phyloP scores from a whole-genome alignment of 1,140 invertebrate genomes.

The Diorhabda carinulata region DNA sequence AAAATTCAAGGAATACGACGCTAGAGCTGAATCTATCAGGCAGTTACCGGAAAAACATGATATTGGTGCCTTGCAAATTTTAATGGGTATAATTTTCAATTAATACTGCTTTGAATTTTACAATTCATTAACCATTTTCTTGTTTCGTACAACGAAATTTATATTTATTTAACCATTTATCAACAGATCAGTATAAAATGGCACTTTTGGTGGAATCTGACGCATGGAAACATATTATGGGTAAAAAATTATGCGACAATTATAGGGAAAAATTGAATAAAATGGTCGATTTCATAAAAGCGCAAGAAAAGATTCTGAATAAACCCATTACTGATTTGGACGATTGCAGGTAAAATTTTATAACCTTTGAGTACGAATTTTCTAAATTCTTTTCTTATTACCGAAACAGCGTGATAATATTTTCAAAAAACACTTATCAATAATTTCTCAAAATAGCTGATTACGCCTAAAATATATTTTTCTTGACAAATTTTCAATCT shows the following conservation, averaged over 20 bases:
- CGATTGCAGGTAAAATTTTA: slow-evolving; percentile 53
- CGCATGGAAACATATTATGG: slow-evolving; percentile 67
- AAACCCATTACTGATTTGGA: slow-evolving; percentile 69
- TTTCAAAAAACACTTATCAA: too few species aligned
- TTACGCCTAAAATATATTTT: too few species aligned
- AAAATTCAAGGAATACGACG: slow-evolving; percentile 67
- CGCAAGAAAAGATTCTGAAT: slow-evolving; percentile 61
- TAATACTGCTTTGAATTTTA: too few species aligned
- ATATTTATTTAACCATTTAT: too few species aligned
- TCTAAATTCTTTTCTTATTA: too few species aligned
- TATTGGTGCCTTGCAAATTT: slow-evolving; percentile 65
- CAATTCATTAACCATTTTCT: too few species aligned
- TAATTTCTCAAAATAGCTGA: too few species aligned
- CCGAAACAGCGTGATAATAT: too few species aligned
- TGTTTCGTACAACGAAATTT: too few species aligned
- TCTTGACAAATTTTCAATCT: too few species aligned
- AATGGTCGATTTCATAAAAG: slow-evolving; percentile 66
- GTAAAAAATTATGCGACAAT: slow-evolving; percentile 55
- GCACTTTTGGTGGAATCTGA: slow-evolving; percentile 66
- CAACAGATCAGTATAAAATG: slow-evolving; percentile 63
- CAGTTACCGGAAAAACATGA: slow-evolving; percentile 59
- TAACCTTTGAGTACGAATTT: not conserved
- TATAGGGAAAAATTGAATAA: slow-evolving; percentile 62
- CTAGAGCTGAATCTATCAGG: slow-evolving; percentile 60
- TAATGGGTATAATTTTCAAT: slow-evolving; percentile 51